A percentile compares a stretch with the other conserved stretches of the same genome.
Evolutionary conservation across 2,113 vertebrate species (phyloP).

Genomic region (Austrofundulus limnaeus): DNA sequence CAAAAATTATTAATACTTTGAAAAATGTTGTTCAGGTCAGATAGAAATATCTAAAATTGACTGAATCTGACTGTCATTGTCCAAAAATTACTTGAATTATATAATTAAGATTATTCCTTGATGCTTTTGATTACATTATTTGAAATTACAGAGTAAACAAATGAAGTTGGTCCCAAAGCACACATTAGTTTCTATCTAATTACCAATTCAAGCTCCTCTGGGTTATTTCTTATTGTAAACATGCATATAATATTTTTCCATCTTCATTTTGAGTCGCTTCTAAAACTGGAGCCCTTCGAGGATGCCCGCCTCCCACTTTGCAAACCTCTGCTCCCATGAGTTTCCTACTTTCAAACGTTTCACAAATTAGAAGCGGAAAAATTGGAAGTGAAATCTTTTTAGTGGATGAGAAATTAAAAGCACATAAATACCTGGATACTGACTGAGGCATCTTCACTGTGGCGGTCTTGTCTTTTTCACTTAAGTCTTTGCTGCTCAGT

Average conservation of each 20-base stretch:
- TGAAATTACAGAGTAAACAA: too few relatives aligned
- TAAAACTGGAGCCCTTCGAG: background rate
- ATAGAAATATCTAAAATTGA: too few relatives aligned
- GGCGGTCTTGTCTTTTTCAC: constrained; percentile 78
- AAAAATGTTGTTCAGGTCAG: background rate
- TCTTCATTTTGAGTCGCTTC: background rate
- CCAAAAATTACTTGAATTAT: too few relatives aligned
- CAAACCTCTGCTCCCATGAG: background rate
- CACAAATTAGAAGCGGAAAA: too few relatives aligned
- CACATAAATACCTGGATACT: constrained; percentile 76
- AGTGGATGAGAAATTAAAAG: background rate
- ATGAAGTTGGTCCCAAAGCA: too few relatives aligned
- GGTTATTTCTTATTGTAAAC: background rate
- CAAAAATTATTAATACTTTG: constrained; percentile 1
- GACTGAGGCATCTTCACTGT: constrained; percentile 81
- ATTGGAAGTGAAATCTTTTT: too few relatives aligned
- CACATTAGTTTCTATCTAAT: too few relatives aligned
- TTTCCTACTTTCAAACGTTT: background rate
- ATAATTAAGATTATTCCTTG: too few relatives aligned
- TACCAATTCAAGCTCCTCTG: background rate
- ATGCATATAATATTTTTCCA: background rate
- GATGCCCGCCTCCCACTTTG: background rate
- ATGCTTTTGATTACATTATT: too few relatives aligned
- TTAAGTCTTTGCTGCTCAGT: constrained; percentile 78
- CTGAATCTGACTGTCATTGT: too few relatives aligned